These are phyloP conservation scores for Venturia canescens DNA, from an alignment of 1,140 invertebrate species.

Conservation along the genomic window DNA sequence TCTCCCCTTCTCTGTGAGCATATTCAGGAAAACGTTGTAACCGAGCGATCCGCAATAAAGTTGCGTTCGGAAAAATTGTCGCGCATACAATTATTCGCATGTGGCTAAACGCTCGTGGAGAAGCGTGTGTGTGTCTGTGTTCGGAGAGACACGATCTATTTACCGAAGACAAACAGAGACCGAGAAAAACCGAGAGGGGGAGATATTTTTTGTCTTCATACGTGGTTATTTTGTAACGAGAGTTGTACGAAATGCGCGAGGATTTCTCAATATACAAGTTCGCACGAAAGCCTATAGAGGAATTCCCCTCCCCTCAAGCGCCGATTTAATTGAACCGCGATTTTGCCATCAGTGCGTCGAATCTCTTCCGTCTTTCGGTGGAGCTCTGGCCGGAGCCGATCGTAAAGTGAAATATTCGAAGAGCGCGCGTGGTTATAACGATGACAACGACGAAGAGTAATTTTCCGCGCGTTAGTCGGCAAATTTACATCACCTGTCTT, in stretches of 20 bases:
- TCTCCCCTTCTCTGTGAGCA: not conserved
- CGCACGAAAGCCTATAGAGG: not conserved
- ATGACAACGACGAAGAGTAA: conserved; percentile 46
- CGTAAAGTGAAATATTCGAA: conserved; percentile 54
- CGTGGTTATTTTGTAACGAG: conserved; percentile 43
- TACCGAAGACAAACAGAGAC: conserved; percentile 22
- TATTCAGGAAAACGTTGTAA: conserved; percentile 39
- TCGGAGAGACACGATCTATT: not conserved
- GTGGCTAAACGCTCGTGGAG: not conserved
- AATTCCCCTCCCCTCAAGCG: not conserved
- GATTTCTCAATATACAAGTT: conserved; percentile 22
- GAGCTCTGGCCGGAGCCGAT: conserved; percentile 18
- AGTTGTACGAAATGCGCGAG: conserved; percentile 12
- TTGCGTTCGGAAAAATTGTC: conserved; percentile 41
- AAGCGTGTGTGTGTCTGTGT: not conserved
- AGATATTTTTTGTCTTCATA: conserved; percentile 6
- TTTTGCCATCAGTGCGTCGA: not conserved
- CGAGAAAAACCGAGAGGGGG: conserved; percentile 2
- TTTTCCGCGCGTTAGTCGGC: conserved; percentile 56
- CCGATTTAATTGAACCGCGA: not conserved
- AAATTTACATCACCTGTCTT: conserved; percentile 51
- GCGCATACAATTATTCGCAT: conserved; percentile 37
- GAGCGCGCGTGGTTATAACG: not conserved
- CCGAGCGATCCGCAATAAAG: conserved; percentile 43
- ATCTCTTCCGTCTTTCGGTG: not conserved